Evolutionary conservation across 2,888 invertebrate species (phyloP), one percentile per base, ranked within the genome.

Genomic region (Lepidochitona cinerea): DNA sequence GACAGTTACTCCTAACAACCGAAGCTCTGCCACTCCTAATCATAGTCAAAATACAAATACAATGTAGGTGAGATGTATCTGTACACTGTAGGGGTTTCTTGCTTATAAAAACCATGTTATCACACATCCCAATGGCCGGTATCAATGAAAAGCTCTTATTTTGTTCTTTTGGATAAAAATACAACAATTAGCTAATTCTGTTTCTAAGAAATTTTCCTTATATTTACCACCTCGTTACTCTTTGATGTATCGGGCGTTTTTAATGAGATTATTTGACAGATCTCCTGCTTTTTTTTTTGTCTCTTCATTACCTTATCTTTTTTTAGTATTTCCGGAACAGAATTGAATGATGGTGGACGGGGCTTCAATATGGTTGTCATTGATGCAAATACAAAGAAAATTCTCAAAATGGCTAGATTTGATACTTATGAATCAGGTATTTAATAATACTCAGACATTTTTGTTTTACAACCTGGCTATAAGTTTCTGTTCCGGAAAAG

Each of bases 341-440:
- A 87, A 64, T 75, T 92, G 36, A 92, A 92, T 81, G 89, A 90
- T 71, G 93, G 91, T 23, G 93, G 93, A 3, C 87, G 93, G 69
- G 93, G 93, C 0, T 85, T 93, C 69, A 93, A 93, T 83, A 85
- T 92, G 37, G 92, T 91, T 0, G 87, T 92, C 0, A 85, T 93
- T 41, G 92, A 92, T 77, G 86, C 90, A 6, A 87, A 88, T 29
- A 90, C 90, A 23, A 89, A 90, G 36, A 87, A 90, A 74, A 90
- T 92, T 1, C 86, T 90, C 4, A 84, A 90, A 41, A 90, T 92
- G 0, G 90, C 90, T 37, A 91, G 92, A 78, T 93, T 92, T 85
- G 93, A 93, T 82, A 92, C 93, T 0, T 93, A 93, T 81, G 90
- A 89, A 54, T 87, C 90, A 86, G 91, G 92, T 91, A 76, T 78